Conservation (phyloP, 1,140 invertebrate species). For the Listronotus oregonensis region DNA sequence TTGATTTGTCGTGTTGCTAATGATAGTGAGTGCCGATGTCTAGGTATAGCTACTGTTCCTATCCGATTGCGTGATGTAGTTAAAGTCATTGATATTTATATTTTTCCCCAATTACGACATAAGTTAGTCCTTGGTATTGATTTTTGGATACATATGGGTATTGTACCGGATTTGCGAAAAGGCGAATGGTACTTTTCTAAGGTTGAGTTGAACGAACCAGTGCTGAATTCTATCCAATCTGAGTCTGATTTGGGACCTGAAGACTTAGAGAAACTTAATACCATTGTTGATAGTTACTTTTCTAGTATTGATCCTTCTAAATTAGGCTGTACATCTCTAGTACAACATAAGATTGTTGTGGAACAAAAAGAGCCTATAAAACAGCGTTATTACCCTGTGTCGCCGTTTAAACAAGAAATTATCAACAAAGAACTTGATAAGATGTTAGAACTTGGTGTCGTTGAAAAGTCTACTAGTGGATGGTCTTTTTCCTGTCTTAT, state of each 20-base stretch:
- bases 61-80: background rate
- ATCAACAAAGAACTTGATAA: slow-evolving; percentile 39
- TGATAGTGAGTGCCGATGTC: background rate
- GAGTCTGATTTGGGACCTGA: background rate
- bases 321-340: background rate
- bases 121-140: slow-evolving; percentile 3
- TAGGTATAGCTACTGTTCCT: slow-evolving; percentile 1
- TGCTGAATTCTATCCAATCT: background rate
- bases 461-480: slow-evolving; percentile 27
- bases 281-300: background rate
- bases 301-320: background rate
- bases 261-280: background rate
- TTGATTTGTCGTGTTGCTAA: too few species aligned
- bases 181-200: slow-evolving; percentile 5
- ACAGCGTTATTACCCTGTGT: slow-evolving; percentile 42
- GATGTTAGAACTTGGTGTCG: slow-evolving; percentile 38
- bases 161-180: slow-evolving; percentile 2
- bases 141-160: slow-evolving; percentile 3
- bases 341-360: slow-evolving; percentile 6
- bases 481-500: slow-evolving; percentile 44
- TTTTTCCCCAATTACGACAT: background rate
- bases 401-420: slow-evolving; percentile 38
- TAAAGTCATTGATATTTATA: slow-evolving; percentile 3
- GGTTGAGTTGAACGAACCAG: slow-evolving; percentile 1
- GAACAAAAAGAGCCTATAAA: slow-evolving; percentile 29